These are phyloP conservation scores for Conus betulinus DNA, from an alignment of 1,140 invertebrate species.

Conservation along the genomic window DNA sequence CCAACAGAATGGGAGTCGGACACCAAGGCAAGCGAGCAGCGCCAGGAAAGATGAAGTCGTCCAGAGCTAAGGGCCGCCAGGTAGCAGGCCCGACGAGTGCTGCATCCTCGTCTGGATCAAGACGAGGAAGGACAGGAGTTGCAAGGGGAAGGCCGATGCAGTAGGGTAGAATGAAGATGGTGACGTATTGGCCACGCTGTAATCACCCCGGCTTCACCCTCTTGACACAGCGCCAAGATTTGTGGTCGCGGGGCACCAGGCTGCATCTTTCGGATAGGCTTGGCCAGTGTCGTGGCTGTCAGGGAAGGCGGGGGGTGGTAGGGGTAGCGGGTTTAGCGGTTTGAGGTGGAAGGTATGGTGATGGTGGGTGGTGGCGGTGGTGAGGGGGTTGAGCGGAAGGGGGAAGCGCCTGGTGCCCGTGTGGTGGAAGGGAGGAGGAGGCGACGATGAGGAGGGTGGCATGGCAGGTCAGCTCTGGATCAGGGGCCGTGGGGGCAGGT, in stretches of 20 bases:
- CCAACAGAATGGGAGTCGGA: slow-evolving; percentile 70
- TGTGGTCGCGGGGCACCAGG: neutral
- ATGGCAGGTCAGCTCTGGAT: no score
- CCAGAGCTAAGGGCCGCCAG: slow-evolving; percentile 72
- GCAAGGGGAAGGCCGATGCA: slow-evolving; percentile 70
- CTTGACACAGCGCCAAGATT: neutral
- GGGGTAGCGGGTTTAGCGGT: no score
- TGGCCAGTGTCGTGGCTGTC: no score
- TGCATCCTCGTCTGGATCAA: slow-evolving; percentile 72
- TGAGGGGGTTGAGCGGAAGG: no score
- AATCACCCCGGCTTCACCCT: neutral
- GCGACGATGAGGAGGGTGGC: no score
- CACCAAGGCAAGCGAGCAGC: slow-evolving; percentile 66
- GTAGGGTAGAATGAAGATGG: slow-evolving; percentile 67
- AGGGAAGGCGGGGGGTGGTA: neutral
- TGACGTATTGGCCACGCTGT: slow-evolving; percentile 50
- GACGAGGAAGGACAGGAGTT: slow-evolving; percentile 71
- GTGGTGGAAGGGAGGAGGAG: no score
- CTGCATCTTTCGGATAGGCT: neutral
- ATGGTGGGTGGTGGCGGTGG: no score
- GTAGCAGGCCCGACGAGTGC: slow-evolving; percentile 73
- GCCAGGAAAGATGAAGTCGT: slow-evolving; percentile 71
- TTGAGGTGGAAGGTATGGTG: no score
- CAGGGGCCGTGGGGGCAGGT: no score
- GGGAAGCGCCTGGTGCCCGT: no score